phyloP scores from a whole-genome alignment of 2,113 vertebrate species.

The Pterocles burchelli region DNA sequence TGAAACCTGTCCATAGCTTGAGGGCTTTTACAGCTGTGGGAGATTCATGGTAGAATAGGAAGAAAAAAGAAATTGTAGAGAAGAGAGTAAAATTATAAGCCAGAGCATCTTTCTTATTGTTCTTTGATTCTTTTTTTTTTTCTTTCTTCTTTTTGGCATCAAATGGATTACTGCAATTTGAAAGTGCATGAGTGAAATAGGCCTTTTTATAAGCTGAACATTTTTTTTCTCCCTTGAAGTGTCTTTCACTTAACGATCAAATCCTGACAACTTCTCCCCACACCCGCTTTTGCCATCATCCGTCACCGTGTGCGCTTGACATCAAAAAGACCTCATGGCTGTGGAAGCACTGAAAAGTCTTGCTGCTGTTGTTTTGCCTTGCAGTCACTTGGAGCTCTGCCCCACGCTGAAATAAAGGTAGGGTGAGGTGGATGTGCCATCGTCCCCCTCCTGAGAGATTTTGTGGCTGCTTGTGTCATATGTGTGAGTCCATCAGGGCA shows the following conservation, averaged over 20 bases:
- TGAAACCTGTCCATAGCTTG: not conserved
- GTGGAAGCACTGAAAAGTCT: not conserved
- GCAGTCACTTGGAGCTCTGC: not conserved
- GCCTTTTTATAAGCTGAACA: not conserved
- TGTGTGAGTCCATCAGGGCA: rapidly evolving
- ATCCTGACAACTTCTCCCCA: conserved; percentile 13
- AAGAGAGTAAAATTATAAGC: not conserved
- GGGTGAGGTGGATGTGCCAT: not conserved
- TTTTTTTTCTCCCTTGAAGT: conserved; percentile 38
- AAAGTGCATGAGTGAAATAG: not conserved
- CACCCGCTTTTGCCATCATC: not conserved
- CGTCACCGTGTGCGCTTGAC: not conserved
- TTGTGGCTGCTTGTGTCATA: rapidly evolving
- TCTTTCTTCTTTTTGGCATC: not conserved
- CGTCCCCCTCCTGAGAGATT: rapidly evolving
- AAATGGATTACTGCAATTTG: conserved; percentile 26
- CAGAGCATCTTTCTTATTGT: not conserved
- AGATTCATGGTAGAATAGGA: not conserved
- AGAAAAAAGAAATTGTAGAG: not conserved
- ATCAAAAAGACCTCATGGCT: not conserved
- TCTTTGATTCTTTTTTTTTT: not conserved
- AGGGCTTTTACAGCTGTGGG: not conserved
- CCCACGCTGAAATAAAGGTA: not conserved
- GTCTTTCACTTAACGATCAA: conserved; percentile 18
- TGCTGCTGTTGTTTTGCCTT: not conserved